phyloP scores from a whole-genome alignment of 92 coral and sea anemone genomes.

The Phymanthus crucifer region DNA sequence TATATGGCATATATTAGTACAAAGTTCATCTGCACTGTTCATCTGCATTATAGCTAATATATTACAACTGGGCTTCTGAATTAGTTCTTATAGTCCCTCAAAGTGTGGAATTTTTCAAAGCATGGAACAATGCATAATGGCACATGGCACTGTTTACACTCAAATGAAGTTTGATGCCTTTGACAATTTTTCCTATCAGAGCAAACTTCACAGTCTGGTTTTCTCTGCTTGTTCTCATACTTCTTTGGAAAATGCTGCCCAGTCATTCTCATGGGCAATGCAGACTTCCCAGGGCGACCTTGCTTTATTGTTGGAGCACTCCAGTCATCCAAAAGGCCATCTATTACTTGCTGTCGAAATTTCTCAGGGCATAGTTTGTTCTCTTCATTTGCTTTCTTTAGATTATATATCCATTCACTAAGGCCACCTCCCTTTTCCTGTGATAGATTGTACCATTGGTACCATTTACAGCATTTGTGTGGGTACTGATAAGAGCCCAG shows the following conservation, averaged over 20 bases:
- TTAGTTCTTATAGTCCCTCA: constrained; percentile 21
- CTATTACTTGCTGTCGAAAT: constrained; percentile 44
- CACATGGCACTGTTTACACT: constrained; percentile 56
- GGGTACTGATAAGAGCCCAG: constrained; percentile 50
- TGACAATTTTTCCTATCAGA: constrained; percentile 42
- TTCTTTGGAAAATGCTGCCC: constrained; percentile 47
- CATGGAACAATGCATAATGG: constrained; percentile 64
- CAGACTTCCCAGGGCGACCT: constrained; percentile 2
- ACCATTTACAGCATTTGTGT: constrained; percentile 67
- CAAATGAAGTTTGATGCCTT: constrained; percentile 52
- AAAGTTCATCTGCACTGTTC: background rate
- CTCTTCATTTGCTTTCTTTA: constrained; percentile 41
- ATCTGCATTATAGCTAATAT: background rate
- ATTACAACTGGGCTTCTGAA: background rate
- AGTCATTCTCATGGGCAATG: constrained; percentile 39
- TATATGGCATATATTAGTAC: background rate
- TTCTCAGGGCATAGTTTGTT: constrained; percentile 47
- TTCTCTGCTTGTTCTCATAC: constrained; percentile 39
- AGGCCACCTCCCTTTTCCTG: constrained; percentile 55
- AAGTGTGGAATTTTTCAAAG: constrained; percentile 65
- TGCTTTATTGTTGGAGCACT: too few species aligned
- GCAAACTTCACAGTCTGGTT: constrained; percentile 57
- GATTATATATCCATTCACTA: constrained; percentile 72
- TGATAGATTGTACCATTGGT: constrained; percentile 56
- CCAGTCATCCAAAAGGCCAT: background rate